Conservation (phyloP, 1,140 invertebrate genomes). For the Ruditapes philippinarum region DNA sequence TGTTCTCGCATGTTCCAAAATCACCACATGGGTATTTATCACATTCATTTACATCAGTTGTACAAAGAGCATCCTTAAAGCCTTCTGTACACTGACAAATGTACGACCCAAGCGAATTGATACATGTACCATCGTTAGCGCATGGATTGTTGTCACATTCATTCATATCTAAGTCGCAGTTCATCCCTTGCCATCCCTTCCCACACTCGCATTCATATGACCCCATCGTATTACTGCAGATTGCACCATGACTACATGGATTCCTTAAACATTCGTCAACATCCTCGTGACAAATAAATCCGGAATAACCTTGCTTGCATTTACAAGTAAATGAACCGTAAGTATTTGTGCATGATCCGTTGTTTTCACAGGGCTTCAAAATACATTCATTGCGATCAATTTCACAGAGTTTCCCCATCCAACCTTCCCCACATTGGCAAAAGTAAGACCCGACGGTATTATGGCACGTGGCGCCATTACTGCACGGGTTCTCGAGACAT, state of each 20-base stretch:
- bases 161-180: conserved; percentile 64
- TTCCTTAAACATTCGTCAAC: conserved; percentile 56
- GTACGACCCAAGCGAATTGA: conserved; percentile 85
- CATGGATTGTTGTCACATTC: conserved; percentile 74
- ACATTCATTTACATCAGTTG: conserved; percentile 62
- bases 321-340: conserved; percentile 43
- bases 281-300: not conserved
- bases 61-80: conserved; percentile 83
- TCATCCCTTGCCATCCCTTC: conserved; percentile 90
- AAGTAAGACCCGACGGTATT: conserved; percentile 96
- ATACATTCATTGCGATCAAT: conserved; percentile 6
- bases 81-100: conserved; percentile 69
- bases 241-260: conserved; percentile 28
- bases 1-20: conserved; percentile 41
- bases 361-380: not conserved
- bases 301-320: conserved; percentile 39
- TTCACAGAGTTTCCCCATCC: conserved; percentile 22
- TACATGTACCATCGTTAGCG: conserved; percentile 73
- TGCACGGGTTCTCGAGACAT: conserved; percentile 29
- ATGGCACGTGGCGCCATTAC: conserved; percentile 20
- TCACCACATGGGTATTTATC: not conserved
- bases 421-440: conserved; percentile 92
- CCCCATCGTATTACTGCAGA: conserved; percentile 52
- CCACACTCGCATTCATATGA: conserved; percentile 82
- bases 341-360: conserved; percentile 31